A percentile compares a stretch with the other conserved stretches of the same genome.
These are phyloP conservation scores for Plectropomus leopardus DNA, from an alignment of 2,113 vertebrate species.

Conservation along the genomic window DNA sequence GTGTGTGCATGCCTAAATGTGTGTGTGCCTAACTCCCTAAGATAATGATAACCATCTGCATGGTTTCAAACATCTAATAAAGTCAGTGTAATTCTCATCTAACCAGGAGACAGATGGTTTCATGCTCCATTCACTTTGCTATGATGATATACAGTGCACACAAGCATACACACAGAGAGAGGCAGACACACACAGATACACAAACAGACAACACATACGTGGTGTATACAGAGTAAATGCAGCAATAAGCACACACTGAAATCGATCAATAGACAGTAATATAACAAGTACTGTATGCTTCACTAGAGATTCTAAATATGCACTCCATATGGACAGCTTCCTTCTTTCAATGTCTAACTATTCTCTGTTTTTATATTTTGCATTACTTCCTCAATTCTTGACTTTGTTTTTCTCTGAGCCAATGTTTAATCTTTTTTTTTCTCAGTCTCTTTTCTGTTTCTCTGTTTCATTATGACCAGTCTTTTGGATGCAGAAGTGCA, in stretches of 20 bases:
- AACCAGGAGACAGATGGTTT: constrained; percentile 81
- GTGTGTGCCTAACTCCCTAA: constrained; percentile 51
- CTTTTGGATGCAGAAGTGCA: constrained; percentile 11
- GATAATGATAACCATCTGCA: constrained; percentile 81
- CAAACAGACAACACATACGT: constrained; percentile 17
- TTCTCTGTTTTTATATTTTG: background rate
- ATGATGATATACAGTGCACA: constrained; percentile 61
- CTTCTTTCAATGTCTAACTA: background rate
- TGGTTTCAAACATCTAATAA: constrained; percentile 79
- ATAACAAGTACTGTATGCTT: background rate
- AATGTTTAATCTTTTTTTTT: background rate
- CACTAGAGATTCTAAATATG: background rate
- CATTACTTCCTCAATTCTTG: background rate
- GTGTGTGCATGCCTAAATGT: constrained; percentile 26
- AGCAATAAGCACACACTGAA: constrained; percentile 13
- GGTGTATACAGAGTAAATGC: constrained; percentile 8
- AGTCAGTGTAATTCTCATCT: constrained; percentile 75
- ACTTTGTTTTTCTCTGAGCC: background rate
- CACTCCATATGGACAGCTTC: constrained; percentile 2
- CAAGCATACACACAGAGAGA: constrained; percentile 10
- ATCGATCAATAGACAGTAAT: background rate
- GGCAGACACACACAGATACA: constrained; percentile 5
- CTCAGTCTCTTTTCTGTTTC: background rate
- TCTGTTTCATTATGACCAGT: background rate
- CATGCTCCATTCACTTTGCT: constrained; percentile 69